Percentiles rank a stretch among this genome's conserved stretches.
phyloP scores from a whole-genome alignment of 2,113 vertebrate genomes.

The Meriones unguiculatus region DNA sequence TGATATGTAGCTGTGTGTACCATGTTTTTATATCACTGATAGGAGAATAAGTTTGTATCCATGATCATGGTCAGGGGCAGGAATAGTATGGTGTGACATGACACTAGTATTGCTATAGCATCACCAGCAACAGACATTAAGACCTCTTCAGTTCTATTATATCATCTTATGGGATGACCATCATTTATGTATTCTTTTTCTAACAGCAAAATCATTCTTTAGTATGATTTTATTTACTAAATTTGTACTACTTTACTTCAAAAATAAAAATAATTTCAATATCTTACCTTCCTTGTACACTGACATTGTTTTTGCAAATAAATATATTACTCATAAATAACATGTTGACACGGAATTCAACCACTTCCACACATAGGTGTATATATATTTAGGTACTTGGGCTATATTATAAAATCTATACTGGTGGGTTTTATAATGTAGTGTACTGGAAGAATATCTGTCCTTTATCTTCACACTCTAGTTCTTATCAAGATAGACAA shows the following conservation, averaged over 20 bases:
- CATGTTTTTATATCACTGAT: not conserved
- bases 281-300: not conserved
- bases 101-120: too few species aligned
- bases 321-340: not conserved
- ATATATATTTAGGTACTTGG: not conserved
- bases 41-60: not conserved
- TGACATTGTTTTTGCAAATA: not conserved
- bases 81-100: not conserved
- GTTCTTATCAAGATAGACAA: too few species aligned
- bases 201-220: not conserved
- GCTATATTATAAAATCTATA: not conserved
- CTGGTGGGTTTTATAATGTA: not conserved
- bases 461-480: not conserved
- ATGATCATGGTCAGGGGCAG: not conserved
- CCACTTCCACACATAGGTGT: fast-evolving
- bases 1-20: not conserved
- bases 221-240: not conserved
- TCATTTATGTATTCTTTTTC: not conserved
- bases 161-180: not conserved
- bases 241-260: not conserved
- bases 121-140: not conserved
- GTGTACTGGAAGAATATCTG: not conserved
- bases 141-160: not conserved
- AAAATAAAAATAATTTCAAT: not conserved
- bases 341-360: not conserved